phyloP scores from a whole-genome alignment of 2,113 vertebrate genomes.

The Tapirus terrestris region DNA sequence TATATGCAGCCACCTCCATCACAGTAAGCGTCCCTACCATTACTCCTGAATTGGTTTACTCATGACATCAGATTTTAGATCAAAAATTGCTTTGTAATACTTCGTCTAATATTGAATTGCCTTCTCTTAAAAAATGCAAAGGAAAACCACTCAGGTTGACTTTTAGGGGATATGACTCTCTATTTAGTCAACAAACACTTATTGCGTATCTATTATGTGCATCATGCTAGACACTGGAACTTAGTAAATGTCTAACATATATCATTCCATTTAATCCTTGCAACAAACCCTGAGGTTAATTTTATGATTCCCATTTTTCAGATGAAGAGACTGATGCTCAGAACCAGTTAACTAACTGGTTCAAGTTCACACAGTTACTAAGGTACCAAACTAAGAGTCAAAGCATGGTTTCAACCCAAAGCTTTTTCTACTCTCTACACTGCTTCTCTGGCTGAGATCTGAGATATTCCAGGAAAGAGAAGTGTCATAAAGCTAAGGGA shows the following conservation, averaged over 20 bases:
- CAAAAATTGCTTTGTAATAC: background rate
- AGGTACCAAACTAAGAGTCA: background rate
- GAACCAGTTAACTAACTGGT: background rate
- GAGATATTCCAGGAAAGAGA: background rate
- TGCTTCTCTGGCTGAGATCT: background rate
- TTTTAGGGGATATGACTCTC: background rate
- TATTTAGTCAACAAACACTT: background rate
- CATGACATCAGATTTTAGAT: background rate
- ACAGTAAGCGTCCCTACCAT: background rate
- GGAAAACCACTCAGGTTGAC: background rate
- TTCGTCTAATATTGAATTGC: background rate
- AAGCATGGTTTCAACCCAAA: background rate
- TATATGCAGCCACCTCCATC: background rate
- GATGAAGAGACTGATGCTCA: background rate
- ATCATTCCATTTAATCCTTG: background rate
- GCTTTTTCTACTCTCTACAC: background rate
- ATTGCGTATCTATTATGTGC: background rate
- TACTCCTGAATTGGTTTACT: background rate
- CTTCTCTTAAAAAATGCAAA: background rate
- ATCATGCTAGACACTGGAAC: background rate
- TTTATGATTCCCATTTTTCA: background rate
- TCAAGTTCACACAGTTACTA: background rate
- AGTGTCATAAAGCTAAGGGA: background rate
- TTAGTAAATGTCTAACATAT: background rate
- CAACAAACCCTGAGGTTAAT: background rate